Conservation (phyloP, 2,113 vertebrate species). For the Pollachius pollachius region DNA sequence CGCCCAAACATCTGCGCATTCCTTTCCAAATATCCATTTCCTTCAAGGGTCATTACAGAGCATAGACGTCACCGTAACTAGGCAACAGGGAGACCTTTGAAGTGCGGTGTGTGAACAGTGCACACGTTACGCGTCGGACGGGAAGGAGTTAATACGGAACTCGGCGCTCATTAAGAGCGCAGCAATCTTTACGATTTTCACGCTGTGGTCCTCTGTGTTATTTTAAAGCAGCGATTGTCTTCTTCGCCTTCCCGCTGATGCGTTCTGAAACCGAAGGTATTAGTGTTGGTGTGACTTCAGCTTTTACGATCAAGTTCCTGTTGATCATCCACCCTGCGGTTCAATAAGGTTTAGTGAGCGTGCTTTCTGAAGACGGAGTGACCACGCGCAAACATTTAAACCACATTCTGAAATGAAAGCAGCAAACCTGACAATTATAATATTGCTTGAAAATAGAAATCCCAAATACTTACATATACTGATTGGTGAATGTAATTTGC, state of each 20-base stretch:
- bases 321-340: too few relatives aligned
- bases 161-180: constrained; percentile 26
- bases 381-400: too few relatives aligned
- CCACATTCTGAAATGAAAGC: too few relatives aligned
- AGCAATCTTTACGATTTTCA: background rate
- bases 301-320: too few relatives aligned
- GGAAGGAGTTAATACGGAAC: constrained; percentile 33
- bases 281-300: too few relatives aligned
- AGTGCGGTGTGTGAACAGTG: constrained; percentile 21
- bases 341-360: too few relatives aligned
- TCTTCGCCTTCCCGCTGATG: background rate
- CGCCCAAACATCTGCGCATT: constrained; percentile 25
- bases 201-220: background rate
- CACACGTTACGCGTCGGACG: constrained; percentile 32
- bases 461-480: too few relatives aligned
- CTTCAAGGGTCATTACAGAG: constrained; percentile 39
- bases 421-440: too few relatives aligned
- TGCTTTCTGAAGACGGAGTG: too few relatives aligned
- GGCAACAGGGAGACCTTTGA: constrained; percentile 57
- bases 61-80: constrained; percentile 50
- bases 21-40: constrained; percentile 37
- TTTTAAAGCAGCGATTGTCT: constrained; percentile 4
- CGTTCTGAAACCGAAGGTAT: too few relatives aligned
- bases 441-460: too few relatives aligned
- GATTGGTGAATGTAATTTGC: too few relatives aligned